These are phyloP conservation scores for Melanotus villosus DNA, from an alignment of 2,888 invertebrate genomes.

Conservation along the genomic window DNA sequence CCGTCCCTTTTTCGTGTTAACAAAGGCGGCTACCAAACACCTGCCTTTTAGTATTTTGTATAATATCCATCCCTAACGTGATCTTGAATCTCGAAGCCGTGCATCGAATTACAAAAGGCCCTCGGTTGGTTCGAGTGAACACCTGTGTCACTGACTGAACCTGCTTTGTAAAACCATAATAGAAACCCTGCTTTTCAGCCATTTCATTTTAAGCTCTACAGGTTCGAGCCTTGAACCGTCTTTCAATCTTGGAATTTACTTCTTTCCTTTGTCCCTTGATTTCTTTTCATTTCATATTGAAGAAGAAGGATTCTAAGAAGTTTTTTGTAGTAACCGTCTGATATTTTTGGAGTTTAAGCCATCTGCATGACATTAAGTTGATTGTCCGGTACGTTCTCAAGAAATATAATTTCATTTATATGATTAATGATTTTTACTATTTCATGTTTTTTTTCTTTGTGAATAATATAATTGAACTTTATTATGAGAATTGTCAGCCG, in stretches of 20 bases:
- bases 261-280: constrained; percentile 10
- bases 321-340: not conserved
- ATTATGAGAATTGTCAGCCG: no score
- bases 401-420: not conserved
- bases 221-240: constrained; percentile 2
- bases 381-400: not conserved
- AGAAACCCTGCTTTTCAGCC: constrained; percentile 22
- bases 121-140: constrained; percentile 22
- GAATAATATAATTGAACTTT: no score
- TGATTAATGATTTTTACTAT: not conserved
- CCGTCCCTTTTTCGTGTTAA: constrained; percentile 34
- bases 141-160: constrained; percentile 30
- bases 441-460: no score
- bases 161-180: constrained; percentile 20
- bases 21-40: constrained; percentile 37
- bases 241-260: constrained; percentile 1
- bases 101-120: constrained; percentile 34
- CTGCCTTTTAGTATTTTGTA: constrained; percentile 34
- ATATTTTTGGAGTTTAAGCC: not conserved
- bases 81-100: constrained; percentile 21
- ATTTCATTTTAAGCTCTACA: constrained; percentile 7
- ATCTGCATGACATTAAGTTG: not conserved
- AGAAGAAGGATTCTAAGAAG: constrained; percentile 9
- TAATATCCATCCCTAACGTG: constrained; percentile 22
- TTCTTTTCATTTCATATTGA: constrained; percentile 4